These are phyloP conservation scores for Ophiothrix spiculata DNA, from an alignment of 35 echinoderm and acorn worm species.

Conservation along the genomic window DNA sequence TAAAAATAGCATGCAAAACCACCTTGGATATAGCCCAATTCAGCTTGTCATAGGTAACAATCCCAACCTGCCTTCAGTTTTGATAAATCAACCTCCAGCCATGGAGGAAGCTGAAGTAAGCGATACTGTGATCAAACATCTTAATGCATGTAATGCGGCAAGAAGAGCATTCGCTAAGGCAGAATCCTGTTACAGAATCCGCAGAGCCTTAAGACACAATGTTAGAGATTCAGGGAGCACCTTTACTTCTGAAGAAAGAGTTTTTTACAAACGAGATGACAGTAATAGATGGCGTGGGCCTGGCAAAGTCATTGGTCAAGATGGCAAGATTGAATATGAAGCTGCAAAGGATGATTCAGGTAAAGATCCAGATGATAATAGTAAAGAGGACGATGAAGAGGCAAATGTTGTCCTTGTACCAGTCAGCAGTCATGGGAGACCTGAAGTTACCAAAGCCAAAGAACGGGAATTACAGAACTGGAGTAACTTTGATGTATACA, in stretches of 20 bases:
- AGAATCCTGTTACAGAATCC: background rate
- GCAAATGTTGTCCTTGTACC: conserved; percentile 11
- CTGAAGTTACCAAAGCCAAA: conserved; percentile 13
- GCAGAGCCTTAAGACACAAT: background rate
- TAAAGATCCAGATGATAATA: background rate
- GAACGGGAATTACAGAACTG: conserved; percentile 19
- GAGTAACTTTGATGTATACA: conserved; percentile 28
- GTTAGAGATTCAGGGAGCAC: background rate
- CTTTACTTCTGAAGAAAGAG: background rate
- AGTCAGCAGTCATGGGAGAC: background rate
- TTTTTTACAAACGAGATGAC: conserved; percentile 29
- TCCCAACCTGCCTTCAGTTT: conserved; percentile 7
- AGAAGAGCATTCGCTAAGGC: conserved; percentile 5
- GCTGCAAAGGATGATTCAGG: background rate
- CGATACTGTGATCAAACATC: background rate
- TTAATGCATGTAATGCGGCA: background rate
- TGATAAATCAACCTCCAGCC: background rate
- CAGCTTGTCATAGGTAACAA: background rate
- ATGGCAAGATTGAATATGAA: conserved; percentile 26
- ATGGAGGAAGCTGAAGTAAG: background rate
- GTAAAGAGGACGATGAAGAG: conserved; percentile 1
- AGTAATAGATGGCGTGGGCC: conserved; percentile 35
- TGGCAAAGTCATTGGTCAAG: conserved; percentile 34
- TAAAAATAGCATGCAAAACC: conserved; percentile 25
- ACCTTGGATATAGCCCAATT: conserved; percentile 12